These are phyloP conservation scores for Amiota communis DNA, from an alignment of 2,888 invertebrate genomes.

Conservation along the genomic window DNA sequence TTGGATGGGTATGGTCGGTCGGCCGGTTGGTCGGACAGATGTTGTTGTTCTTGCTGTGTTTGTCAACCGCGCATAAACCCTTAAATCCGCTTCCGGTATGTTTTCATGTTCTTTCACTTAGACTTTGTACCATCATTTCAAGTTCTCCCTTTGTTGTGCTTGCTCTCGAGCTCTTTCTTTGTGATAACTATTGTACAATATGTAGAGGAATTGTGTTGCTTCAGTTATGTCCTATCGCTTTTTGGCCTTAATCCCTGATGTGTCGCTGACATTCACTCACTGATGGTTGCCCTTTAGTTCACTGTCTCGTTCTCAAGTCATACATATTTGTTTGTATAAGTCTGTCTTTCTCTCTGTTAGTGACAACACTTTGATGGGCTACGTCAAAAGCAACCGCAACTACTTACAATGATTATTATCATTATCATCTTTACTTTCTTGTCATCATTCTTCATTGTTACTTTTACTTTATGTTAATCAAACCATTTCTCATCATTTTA, in stretches of 20 bases:
- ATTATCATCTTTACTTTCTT: constrained; percentile 27
- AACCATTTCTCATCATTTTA: background rate
- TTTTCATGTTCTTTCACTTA: constrained; percentile 15
- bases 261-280: constrained; percentile 70
- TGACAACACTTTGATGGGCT: constrained; percentile 73
- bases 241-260: constrained; percentile 70
- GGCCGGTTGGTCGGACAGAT: background rate
- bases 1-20: background rate
- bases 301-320: no score
- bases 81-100: constrained; percentile 59
- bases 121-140: background rate
- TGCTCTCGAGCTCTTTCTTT: background rate
- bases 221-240: constrained; percentile 30
- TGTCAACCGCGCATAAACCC: constrained; percentile 66
- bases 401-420: constrained; percentile 36
- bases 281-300: constrained; percentile 45
- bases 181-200: background rate
- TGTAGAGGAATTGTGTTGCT: constrained; percentile 16
- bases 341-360: constrained; percentile 44
- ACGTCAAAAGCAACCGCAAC: constrained; percentile 33
- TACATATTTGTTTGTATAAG: no score
- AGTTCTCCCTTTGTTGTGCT: background rate
- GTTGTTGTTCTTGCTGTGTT: constrained; percentile 46
- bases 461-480: constrained; percentile 21
- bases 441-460: no score